Base-by-base conservation (phyloP, 1,140 invertebrate species). In the Cecropterus lyciades region DNA sequence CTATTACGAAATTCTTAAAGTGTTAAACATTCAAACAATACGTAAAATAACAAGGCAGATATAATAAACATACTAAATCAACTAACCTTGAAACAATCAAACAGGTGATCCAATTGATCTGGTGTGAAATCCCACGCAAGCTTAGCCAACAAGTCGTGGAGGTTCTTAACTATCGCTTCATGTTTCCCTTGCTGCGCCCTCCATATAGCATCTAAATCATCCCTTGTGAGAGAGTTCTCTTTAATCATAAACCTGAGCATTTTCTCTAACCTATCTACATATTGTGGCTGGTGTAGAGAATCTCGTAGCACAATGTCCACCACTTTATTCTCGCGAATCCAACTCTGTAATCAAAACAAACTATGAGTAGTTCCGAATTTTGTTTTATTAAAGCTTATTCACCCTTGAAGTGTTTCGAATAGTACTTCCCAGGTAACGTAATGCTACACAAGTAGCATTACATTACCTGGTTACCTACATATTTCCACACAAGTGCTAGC, bases 111-210 rank as follows among this genome's bases (percentile, higher is more conserved):
- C 5, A 99, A 93, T 89, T 99, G 98, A 89, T 99, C 98, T 6
- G 98, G 97, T 65, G 97, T 98, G 85, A 99, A 99, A 91, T 99
- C 98, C 98, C 98, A 99, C 0, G 98, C 98, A 30, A 99, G 92
- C 91, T 99, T 99, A 0, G 98, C 98, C 48, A 99, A 91, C 63
- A 99, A 92, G 86, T 99, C 98, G 85, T 99, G 98, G 40, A 99
- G 96, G 91, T 99, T 99, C 90, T 99, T 99, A 0, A 98, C 98
- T 75, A 99, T 99, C 0, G 98, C 97, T 86, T 98, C 98, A 83
- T 99, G 98, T 92, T 98, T 98, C 0, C 97, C 98, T 51, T 96
- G 97, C 90, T 99, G 98, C 7, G 98, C 98, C 33, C 97, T 96
- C 98, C 98, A 99, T 49, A 99, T 96, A 11, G 97, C 97, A 86